Evolutionary conservation across 2,888 invertebrate species (phyloP).

Genomic region (Tryphoninae sp.): DNA sequence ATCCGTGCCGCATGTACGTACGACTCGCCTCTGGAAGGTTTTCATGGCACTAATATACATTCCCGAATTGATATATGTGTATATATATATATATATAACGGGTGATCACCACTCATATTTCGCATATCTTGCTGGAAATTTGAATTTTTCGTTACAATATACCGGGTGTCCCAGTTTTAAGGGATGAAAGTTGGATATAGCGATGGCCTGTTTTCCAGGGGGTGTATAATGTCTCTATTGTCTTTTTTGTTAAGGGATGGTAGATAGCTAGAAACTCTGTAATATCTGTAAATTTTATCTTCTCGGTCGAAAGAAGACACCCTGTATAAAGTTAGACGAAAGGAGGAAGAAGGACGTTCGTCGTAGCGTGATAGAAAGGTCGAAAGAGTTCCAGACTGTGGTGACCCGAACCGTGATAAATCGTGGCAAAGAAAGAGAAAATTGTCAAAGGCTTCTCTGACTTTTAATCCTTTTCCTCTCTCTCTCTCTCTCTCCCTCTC

Average conservation of each 20-base stretch:
- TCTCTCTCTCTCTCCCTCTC: background rate
- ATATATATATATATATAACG: conserved; percentile 28
- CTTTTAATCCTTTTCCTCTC: conserved; percentile 36
- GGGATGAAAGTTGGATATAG: too few relatives aligned
- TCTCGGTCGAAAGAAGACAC: too few relatives aligned
- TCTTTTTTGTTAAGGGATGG: too few relatives aligned
- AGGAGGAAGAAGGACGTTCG: conserved; percentile 47
- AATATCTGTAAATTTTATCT: too few relatives aligned
- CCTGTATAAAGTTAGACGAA: conserved; percentile 5
- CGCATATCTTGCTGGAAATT: too few relatives aligned
- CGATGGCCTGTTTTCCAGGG: too few relatives aligned
- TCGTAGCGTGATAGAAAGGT: conserved; percentile 57
- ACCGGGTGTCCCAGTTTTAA: too few relatives aligned
- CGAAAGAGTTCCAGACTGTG: conserved; percentile 21
- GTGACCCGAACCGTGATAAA: conserved; percentile 39
- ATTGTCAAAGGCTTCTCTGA: conserved; percentile 46
- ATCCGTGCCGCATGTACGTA: conserved; percentile 30
- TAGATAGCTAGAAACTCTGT: too few relatives aligned
- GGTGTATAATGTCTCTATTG: too few relatives aligned
- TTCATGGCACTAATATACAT: conserved; percentile 9
- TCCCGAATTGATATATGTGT: conserved; percentile 8
- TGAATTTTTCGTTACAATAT: too few relatives aligned
- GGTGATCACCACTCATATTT: too few relatives aligned
- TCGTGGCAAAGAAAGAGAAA: conserved; percentile 47
- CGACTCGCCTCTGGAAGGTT: conserved; percentile 4